Percentiles rank a stretch among this genome's conserved stretches.
These are phyloP conservation scores for Hyphantria cunea DNA, from an alignment of 1,140 invertebrate genomes.

Conservation along the genomic window DNA sequence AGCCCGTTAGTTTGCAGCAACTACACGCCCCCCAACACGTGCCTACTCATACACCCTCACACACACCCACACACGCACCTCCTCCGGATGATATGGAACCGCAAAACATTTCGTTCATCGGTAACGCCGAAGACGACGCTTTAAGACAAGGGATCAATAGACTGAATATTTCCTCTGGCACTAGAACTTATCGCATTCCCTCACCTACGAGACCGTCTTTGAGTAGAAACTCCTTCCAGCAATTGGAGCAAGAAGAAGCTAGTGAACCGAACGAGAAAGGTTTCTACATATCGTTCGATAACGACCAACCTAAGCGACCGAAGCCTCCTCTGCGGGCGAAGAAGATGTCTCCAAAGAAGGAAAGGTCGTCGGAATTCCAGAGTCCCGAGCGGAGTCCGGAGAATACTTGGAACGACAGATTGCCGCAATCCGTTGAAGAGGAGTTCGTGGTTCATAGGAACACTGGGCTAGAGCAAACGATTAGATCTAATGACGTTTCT, in stretches of 20 bases:
- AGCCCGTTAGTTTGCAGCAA: constrained; percentile 71
- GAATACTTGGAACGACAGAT: constrained; percentile 48
- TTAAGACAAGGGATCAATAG: constrained; percentile 85
- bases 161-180: constrained; percentile 92
- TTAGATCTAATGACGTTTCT: constrained; percentile 42
- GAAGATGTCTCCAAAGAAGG: constrained; percentile 89
- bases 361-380: constrained; percentile 72
- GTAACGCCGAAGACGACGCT: constrained; percentile 84
- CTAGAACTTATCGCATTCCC: constrained; percentile 92
- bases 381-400: constrained; percentile 69
- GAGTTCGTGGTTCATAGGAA: constrained; percentile 46
- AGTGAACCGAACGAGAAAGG: constrained; percentile 87
- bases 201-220: constrained; percentile 90
- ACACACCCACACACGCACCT: constrained; percentile 62
- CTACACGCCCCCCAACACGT: constrained; percentile 78
- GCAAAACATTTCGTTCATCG: constrained; percentile 95
- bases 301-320: constrained; percentile 92
- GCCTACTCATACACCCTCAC: constrained; percentile 83
- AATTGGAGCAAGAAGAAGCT: constrained; percentile 75
- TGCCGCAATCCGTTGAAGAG: constrained; percentile 38
- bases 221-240: constrained; percentile 88
- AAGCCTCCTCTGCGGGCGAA: constrained; percentile 92
- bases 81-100: constrained; percentile 93
- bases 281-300: constrained; percentile 97
- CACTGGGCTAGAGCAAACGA: constrained; percentile 24